A percentile compares a stretch with the other conserved stretches of the same genome.
Evolutionary conservation across 2,888 invertebrate genomes (phyloP).

Genomic region (Drosophila nr. fundita): DNA sequence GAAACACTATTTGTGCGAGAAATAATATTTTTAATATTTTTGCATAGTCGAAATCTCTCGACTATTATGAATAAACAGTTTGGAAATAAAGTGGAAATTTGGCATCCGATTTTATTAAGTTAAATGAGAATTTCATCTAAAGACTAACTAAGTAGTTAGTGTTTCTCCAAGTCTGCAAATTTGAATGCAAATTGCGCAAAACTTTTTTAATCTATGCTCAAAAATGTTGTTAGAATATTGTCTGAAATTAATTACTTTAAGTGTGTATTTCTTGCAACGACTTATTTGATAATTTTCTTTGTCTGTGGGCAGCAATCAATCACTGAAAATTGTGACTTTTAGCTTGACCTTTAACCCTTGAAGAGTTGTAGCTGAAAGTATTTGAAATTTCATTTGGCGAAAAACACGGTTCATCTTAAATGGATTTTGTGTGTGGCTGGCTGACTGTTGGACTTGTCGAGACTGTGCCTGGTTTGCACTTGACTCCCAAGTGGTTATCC

Average conservation of each 20-base stretch:
- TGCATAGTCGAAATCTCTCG: background rate
- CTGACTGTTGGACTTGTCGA: constrained; percentile 28
- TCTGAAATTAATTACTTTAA: background rate
- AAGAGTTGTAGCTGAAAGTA: constrained; percentile 2
- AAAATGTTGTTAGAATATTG: background rate
- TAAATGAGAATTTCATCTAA: background rate
- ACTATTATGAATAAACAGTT: background rate
- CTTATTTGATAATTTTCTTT: background rate
- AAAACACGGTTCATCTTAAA: constrained; percentile 18
- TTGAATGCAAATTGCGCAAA: background rate
- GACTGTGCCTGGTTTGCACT: constrained; percentile 57
- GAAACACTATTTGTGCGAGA: background rate
- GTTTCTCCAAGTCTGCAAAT: background rate
- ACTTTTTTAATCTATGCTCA: background rate
- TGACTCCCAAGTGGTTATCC: constrained; percentile 76
- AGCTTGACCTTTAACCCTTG: constrained; percentile 6
- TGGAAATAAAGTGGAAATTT: background rate
- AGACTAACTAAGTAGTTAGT: accelerated
- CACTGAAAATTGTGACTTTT: background rate
- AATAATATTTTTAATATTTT: background rate
- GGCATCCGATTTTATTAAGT: background rate
- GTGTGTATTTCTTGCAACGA: background rate
- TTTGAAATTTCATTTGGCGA: constrained; percentile 2
- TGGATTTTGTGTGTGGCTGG: constrained; percentile 30
- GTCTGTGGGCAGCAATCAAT: constrained; percentile 11